These are phyloP conservation scores for Brachionus koreanus DNA, from an alignment of 1,140 invertebrate species.

Conservation along the genomic window DNA sequence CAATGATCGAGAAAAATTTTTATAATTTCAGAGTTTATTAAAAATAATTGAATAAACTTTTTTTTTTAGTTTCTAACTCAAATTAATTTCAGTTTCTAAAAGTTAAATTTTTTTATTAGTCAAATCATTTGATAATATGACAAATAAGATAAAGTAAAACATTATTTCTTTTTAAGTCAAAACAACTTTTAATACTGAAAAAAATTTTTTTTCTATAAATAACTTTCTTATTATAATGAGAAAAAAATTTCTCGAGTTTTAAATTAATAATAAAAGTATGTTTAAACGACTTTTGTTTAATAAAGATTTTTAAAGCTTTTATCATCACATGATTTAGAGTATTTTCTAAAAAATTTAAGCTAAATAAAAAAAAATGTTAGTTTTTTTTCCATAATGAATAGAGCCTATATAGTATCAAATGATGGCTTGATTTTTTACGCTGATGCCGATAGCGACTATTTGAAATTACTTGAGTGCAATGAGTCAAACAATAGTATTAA, in stretches of 20 bases:
- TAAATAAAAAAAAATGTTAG: not conserved
- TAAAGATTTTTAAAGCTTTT: not conserved
- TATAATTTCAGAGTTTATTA: no score
- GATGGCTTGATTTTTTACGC: constrained; percentile 34
- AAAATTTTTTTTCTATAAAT: not conserved
- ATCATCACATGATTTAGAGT: not conserved
- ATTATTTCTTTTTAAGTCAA: no score
- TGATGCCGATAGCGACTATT: not conserved
- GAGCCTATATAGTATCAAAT: not conserved
- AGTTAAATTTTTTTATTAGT: no score
- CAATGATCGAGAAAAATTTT: no score
- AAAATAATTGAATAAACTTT: no score
- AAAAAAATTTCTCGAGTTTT: not conserved
- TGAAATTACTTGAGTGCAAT: not conserved
- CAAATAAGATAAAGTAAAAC: no score
- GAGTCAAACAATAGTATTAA: not conserved
- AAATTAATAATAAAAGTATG: not conserved
- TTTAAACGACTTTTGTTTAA: not conserved
- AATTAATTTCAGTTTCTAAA: no score
- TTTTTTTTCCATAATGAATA: constrained; percentile 24
- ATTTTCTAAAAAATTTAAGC: not conserved
- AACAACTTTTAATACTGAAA: not conserved
- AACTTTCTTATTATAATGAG: not conserved
- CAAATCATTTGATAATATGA: no score
- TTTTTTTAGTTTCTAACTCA: no score